These are phyloP conservation scores for Euzophera pinguis DNA, from an alignment of 2,888 invertebrate genomes.

Conservation along the genomic window DNA sequence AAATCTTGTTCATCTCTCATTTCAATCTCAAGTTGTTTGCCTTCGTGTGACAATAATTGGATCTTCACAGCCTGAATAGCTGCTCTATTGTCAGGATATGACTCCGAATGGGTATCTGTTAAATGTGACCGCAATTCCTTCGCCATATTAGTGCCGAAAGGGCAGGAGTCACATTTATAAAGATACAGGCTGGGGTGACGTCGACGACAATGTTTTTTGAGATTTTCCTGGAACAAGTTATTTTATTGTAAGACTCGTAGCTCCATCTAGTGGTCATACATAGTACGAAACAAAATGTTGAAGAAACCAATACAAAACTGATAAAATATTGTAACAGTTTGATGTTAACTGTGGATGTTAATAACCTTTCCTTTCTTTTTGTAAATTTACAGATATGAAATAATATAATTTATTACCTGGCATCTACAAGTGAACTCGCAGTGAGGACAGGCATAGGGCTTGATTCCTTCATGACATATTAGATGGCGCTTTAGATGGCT, in stretches of 20 bases:
- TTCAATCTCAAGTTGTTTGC: slow-evolving; percentile 5
- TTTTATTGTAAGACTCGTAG: not conserved
- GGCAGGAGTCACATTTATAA: slow-evolving; percentile 88
- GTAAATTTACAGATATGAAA: not conserved
- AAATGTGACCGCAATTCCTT: slow-evolving; percentile 85
- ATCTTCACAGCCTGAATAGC: slow-evolving; percentile 66
- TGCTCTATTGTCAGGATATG: slow-evolving; percentile 63
- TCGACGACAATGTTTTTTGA: slow-evolving; percentile 91
- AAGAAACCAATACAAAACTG: not conserved
- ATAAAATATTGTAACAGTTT: no score
- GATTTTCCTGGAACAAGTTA: slow-evolving; percentile 86
- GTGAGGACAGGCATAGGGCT: slow-evolving; percentile 92
- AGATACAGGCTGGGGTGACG: slow-evolving; percentile 88
- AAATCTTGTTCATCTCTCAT: not conserved
- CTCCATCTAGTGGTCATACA: not conserved
- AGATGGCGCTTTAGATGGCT: slow-evolving; percentile 89
- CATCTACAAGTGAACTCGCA: slow-evolving; percentile 89
- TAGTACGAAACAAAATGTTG: not conserved
- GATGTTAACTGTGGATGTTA: no score
- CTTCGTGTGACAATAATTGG: slow-evolving; percentile 40
- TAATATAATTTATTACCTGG: slow-evolving; percentile 70
- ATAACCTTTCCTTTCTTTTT: no score
- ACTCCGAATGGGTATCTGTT: slow-evolving; percentile 72
- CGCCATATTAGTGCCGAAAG: slow-evolving; percentile 81
- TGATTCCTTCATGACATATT: slow-evolving; percentile 88